Percentiles rank a stretch among this genome's conserved stretches.
Evolutionary conservation across 2,888 invertebrate genomes (phyloP).

Genomic region (Torymus texanus): DNA sequence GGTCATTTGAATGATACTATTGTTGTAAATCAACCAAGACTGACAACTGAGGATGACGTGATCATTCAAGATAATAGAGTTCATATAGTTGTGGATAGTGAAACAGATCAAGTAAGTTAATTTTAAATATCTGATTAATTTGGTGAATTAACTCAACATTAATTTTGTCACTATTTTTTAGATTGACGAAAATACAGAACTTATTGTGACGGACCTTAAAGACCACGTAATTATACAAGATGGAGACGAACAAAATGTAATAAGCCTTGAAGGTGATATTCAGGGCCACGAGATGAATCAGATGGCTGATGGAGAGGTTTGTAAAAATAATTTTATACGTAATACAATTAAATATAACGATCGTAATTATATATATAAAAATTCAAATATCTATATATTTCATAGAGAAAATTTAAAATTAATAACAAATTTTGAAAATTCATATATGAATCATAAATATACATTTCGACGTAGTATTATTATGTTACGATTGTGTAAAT

Average conservation of each 20-base stretch:
- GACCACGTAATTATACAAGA: slow-evolving; percentile 77
- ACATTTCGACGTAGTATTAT: not conserved
- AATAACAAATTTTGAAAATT: not conserved
- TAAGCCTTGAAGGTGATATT: slow-evolving; percentile 64
- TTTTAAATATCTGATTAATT: slow-evolving; percentile 5
- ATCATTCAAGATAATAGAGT: slow-evolving; percentile 73
- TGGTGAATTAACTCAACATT: not conserved
- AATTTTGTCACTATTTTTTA: slow-evolving; percentile 11
- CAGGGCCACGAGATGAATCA: slow-evolving; percentile 65
- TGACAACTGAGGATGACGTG: slow-evolving; percentile 78
- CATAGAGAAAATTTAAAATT: too few species aligned
- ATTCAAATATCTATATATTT: too few species aligned
- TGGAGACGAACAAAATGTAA: slow-evolving; percentile 68
- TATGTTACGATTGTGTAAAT: not conserved
- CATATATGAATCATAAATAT: not conserved
- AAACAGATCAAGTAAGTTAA: slow-evolving; percentile 64
- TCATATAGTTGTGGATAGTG: slow-evolving; percentile 71
- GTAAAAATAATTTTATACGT: slow-evolving; percentile 36
- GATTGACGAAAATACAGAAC: slow-evolving; percentile 64
- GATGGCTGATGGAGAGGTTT: slow-evolving; percentile 68
- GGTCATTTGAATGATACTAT: slow-evolving; percentile 88
- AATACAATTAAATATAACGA: too few species aligned
- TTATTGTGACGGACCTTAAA: slow-evolving; percentile 77
- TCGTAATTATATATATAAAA: too few species aligned
- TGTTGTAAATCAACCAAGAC: slow-evolving; percentile 87